phyloP scores from a whole-genome alignment of 2,797 vertebrate species.

The Eurystomus glaucurus region DNA sequence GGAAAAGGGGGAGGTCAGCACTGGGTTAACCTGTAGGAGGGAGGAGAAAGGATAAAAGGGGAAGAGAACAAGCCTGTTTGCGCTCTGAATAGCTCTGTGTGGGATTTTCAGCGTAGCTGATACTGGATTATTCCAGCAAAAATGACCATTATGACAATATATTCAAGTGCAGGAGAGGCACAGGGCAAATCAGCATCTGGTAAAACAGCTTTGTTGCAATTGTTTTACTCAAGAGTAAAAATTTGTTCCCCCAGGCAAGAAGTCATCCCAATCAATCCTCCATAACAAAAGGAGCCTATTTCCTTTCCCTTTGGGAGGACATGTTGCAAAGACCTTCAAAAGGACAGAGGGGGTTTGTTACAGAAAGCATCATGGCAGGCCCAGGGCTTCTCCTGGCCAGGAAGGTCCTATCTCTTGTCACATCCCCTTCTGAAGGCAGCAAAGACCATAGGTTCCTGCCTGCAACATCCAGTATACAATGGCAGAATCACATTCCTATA shows the following conservation, averaged over 20 bases:
- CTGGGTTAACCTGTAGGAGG: neutral
- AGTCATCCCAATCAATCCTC: neutral
- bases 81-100: neutral
- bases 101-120: neutral
- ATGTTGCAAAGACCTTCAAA: neutral
- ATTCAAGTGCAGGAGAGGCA: neutral
- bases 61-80: neutral
- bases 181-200: neutral
- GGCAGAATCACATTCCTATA: neutral
- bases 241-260: neutral
- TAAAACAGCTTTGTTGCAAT: neutral
- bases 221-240: neutral
- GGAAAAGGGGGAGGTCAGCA: neutral
- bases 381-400: neutral
- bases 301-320: neutral
- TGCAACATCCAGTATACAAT: neutral
- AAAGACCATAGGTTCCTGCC: neutral
- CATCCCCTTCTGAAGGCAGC: neutral
- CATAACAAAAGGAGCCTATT: neutral
- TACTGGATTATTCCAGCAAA: neutral
- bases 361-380: neutral
- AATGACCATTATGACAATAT: slow-evolving; percentile 8
- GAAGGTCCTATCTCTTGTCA: neutral
- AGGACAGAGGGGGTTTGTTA: neutral
- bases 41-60: neutral